Percentiles rank a stretch among this genome's conserved stretches.
Evolutionary conservation across 2,888 invertebrate species (phyloP).

Genomic region (Meteorus colon): DNA sequence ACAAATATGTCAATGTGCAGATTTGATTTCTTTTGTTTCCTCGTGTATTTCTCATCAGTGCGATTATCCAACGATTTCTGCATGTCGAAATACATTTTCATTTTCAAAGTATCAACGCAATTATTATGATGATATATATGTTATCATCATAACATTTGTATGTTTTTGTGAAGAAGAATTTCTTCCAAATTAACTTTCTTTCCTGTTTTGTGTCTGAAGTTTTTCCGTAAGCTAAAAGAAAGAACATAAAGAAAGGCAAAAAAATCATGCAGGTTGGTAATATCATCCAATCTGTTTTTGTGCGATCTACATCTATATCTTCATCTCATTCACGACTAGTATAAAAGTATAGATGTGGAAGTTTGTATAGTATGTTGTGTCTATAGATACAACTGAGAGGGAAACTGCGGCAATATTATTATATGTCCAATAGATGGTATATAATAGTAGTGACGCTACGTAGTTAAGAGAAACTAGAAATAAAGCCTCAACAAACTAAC

Average conservation of each 20-base stretch:
- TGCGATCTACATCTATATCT: too few species aligned
- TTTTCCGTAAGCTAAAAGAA: too few species aligned
- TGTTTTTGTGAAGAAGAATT: too few species aligned
- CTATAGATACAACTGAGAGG: background rate
- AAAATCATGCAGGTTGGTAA: too few species aligned
- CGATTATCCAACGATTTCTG: background rate
- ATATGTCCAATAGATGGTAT: conserved; percentile 1
- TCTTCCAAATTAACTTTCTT: too few species aligned
- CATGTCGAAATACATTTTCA: background rate
- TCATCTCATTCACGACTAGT: too few species aligned
- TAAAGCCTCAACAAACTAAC: conserved; percentile 31
- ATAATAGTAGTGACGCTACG: background rate
- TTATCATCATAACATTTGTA: conserved; percentile 11
- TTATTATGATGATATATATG: conserved; percentile 18
- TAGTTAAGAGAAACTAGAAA: conserved; percentile 38
- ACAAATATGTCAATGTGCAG: background rate
- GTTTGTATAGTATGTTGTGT: background rate
- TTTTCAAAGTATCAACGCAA: conserved; percentile 11
- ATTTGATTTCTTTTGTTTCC: background rate
- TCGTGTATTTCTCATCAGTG: background rate
- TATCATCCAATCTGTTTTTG: too few species aligned
- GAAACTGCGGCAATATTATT: conserved; percentile 10
- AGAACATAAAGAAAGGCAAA: too few species aligned
- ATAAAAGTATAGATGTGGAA: background rate
- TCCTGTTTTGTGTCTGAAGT: too few species aligned